Evolutionary conservation across 2,113 vertebrate genomes (phyloP).

Genomic region (Hippolais icterina): DNA sequence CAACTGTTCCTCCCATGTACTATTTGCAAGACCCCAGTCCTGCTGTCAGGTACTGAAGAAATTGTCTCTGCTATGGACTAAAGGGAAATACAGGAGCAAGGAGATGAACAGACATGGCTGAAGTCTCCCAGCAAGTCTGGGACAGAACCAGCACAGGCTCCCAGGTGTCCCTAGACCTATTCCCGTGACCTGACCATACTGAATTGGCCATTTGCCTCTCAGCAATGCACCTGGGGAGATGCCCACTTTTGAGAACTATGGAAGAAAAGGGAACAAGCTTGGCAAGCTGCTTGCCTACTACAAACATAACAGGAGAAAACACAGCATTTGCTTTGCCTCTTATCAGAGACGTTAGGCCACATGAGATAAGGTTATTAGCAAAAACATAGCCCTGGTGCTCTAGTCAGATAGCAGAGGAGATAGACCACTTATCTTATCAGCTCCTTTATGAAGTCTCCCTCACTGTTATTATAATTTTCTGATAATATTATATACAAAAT

Average conservation of each 20-base stretch:
- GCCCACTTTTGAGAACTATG: neutral
- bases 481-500: constrained; percentile 46
- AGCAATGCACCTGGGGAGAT: neutral
- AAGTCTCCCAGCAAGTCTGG: neutral
- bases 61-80: neutral
- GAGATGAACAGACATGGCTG: neutral
- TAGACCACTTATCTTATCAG: constrained; percentile 44
- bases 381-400: constrained; percentile 28
- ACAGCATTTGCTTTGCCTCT: neutral
- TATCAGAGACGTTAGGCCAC: constrained; percentile 54
- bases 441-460: constrained; percentile 34
- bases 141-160: neutral
- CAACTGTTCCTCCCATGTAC: neutral
- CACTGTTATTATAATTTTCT: constrained; percentile 31
- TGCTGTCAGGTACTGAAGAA: neutral
- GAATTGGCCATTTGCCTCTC: neutral
- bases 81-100: neutral
- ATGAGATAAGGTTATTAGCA: constrained; percentile 52
- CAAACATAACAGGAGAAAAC: constrained; percentile 6
- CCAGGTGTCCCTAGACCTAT: neutral
- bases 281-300: neutral
- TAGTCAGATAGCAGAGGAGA: constrained; percentile 27
- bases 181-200: fast-evolving
- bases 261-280: neutral
- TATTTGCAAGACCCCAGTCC: neutral